Base-by-base conservation (phyloP, 1,140 invertebrate genomes). In the Littorina saxatilis region DNA sequence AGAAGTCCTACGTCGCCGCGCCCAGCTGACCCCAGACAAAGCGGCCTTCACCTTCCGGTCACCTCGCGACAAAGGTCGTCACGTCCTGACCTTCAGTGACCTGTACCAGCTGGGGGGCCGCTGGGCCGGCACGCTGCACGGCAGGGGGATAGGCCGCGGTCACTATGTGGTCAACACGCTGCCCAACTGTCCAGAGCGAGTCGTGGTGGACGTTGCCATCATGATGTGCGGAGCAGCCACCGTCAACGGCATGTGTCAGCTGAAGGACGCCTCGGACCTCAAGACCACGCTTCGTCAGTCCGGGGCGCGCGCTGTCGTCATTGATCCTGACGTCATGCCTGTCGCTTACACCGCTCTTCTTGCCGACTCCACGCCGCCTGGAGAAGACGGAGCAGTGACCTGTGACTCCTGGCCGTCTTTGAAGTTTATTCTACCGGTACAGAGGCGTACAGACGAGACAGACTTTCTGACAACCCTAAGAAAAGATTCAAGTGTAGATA, bases 191-290 rank as follows among this genome's bases (percentile, higher is more conserved):
- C n/a, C n/a, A n/a, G n/a, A n/a, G n/a, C n/a, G n/a, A n/a, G n/a
- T n/a, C n/a, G n/a, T n/a, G n/a, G 55, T 58, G 55, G 55, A 58
- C 55, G 9, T n/a, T n/a, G 52, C 43, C 15, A 32, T 79, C 3
- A 29, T 63, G 0, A 35, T 79, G 76, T 61, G 55, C 4, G 76
- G 76, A 39, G 76, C 37, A 3, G 58, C 52, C 35, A 23, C 55
- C 15, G 61, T 79, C 27, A 63, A 66, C 61, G 76, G 76, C 1
- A 2, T 55, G 32, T 40, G 55, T 63, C 50, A 40, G 39, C 55
- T 61, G 40, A 35, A 17, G 63, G 76, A 79, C 29, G 76, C 43
- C n/a, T 79, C 35, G 11, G 76, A 79, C 29, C 52, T 79, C 7
- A 23, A 37, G 9, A 27, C n/a, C 32, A 63, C n/a, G 5, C 55